Conservation (phyloP, 1,140 invertebrate genomes). For the Papilio xuthus region DNA sequence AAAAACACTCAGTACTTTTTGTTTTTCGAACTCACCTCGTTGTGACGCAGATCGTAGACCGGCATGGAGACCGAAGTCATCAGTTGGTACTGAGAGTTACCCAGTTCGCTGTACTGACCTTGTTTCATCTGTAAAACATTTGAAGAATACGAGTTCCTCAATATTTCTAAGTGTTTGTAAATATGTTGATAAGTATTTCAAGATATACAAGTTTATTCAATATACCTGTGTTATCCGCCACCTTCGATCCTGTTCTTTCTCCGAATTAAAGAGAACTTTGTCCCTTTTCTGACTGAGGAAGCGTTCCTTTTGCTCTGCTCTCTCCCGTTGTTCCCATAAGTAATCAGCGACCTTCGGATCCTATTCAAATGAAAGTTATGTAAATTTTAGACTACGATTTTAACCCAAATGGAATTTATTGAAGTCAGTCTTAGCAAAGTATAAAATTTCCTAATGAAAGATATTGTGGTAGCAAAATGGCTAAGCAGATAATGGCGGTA, state of each 20-base stretch:
- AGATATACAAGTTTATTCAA: neutral
- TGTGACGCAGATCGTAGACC: constrained; percentile 91
- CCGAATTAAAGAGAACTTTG: constrained; percentile 80
- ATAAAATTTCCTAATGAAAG: neutral
- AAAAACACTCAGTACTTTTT: neutral
- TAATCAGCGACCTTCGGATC: constrained; percentile 94
- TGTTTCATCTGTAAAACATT: constrained; percentile 81
- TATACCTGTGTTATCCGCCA: constrained; percentile 77
- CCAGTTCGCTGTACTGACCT: constrained; percentile 83
- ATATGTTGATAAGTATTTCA: neutral
- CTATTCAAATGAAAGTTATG: constrained; percentile 65
- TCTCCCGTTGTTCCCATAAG: constrained; percentile 92
- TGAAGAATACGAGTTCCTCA: neutral
- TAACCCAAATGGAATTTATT: neutral
- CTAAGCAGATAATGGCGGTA: no score
- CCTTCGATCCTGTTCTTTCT: constrained; percentile 82
- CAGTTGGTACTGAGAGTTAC: constrained; percentile 85
- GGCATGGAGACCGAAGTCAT: constrained; percentile 96
- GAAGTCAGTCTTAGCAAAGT: neutral
- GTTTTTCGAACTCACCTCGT: constrained; percentile 84
- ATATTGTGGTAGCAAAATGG: neutral
- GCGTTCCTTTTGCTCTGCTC: constrained; percentile 88
- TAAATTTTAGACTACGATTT: neutral
- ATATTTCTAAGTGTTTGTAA: neutral
- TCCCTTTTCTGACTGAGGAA: constrained; percentile 84